A percentile compares a stretch with the other conserved stretches of the same genome.
phyloP scores from a whole-genome alignment of 2,797 vertebrate genomes.

The Coracias cyanogaster region DNA sequence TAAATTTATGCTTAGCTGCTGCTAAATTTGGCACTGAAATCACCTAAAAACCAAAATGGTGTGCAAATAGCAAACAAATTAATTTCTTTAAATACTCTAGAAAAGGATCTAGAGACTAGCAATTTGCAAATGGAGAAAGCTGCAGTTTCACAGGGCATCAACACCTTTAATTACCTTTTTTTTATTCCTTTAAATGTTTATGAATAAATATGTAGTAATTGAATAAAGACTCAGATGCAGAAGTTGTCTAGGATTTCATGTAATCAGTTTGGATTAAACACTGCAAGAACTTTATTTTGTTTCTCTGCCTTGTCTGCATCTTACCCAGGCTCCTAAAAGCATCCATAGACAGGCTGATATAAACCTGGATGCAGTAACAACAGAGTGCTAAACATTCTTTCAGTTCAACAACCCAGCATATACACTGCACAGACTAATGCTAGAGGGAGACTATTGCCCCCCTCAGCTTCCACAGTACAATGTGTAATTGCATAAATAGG shows the following conservation, averaged over 20 bases:
- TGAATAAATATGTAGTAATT: not conserved
- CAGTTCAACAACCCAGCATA: not conserved
- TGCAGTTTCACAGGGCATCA: not conserved
- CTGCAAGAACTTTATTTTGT: not conserved
- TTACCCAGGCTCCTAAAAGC: not conserved
- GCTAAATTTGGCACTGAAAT: not conserved
- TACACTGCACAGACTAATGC: rapidly evolving
- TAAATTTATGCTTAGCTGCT: not conserved
- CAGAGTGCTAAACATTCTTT: not conserved
- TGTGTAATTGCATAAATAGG: rapidly evolving
- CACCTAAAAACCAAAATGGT: not conserved
- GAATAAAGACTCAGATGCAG: not conserved
- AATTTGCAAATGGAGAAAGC: not conserved
- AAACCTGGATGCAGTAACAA: not conserved
- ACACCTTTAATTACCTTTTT: not conserved
- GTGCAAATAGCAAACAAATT: not conserved
- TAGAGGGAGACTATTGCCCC: not conserved
- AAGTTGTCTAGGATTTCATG: not conserved
- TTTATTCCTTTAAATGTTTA: not conserved
- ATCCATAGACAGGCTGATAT: rapidly evolving
- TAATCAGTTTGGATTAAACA: not conserved
- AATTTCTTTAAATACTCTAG: not conserved
- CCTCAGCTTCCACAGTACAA: not conserved
- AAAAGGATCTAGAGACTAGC: not conserved
- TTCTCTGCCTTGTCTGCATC: not conserved